Evolutionary conservation across 2,888 invertebrate species (phyloP), one percentile per base, ranked within the genome.

Genomic region (Coelogynopora nodosa): DNA sequence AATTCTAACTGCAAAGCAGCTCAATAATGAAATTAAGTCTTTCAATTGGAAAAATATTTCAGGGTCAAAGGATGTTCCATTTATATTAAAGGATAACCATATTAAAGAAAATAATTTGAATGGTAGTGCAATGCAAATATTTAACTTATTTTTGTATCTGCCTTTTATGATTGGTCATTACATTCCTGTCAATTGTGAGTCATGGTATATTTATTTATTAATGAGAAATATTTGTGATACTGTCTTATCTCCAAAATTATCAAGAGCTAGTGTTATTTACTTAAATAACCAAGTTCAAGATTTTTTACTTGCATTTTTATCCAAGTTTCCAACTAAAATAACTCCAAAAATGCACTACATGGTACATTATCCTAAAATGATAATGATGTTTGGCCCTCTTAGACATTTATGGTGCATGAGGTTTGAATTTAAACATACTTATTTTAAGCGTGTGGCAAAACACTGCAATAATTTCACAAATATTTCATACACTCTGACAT

Each of bases 401-500:
- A 23, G 80, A n/a, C 80, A 80, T 23, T 80, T 80, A 80, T 80
- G 80, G 80, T 80, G 80, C n/a, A 80, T 80, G 80, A 80, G 80
- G 28, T 80, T 80, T 27, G 80, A 80, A n/a, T 80, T 10, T 80
- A 80, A 80, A 27, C 80, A 80, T 27, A 80, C 26, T 5, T 80
- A 80, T 27, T 80, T 80, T 27, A 80, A 80, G 28, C 80, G 28
- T 80, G 80, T 27, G 28, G 80, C 80, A 26, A 80, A 80, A 80
- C 49, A 49, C 49, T 49, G 49, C 49, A 49, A 49, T 49, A 49
- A 49, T 49, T 18, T 49, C 18, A 49, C 49, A 49, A 49, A 49
- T 49, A 49, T 49, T 49, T 49, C 49, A 10, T 49, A 49, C 49
- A 49, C 49, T 10, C 49, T 49, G 49, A 18, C 49, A 49, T 49